These are phyloP conservation scores for Furcula furcula DNA, from an alignment of 2,888 invertebrate genomes.

Conservation along the genomic window DNA sequence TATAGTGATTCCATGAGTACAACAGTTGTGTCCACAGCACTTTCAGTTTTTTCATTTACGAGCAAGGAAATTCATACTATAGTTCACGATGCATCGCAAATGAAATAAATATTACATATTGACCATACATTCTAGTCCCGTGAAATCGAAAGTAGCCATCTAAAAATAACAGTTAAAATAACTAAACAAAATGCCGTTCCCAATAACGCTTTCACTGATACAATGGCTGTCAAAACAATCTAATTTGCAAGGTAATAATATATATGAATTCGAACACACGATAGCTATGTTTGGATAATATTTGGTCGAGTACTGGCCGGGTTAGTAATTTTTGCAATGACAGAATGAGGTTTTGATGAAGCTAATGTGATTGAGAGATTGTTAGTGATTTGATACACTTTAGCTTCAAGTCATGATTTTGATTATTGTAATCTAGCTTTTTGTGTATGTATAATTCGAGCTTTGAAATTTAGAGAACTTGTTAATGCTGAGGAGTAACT, in stretches of 20 bases:
- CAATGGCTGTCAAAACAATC: conserved; percentile 27
- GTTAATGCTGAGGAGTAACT: no score
- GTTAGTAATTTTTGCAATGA: not conserved
- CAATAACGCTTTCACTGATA: conserved; percentile 24
- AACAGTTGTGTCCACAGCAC: no score
- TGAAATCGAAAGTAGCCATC: conserved; percentile 24
- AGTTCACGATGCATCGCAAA: not conserved
- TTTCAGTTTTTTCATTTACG: no score
- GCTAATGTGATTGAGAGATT: no score
- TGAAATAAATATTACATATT: not conserved
- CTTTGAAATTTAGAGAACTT: no score
- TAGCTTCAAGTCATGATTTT: no score
- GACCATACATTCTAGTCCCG: conserved; percentile 6
- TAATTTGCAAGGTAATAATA: conserved; percentile 10
- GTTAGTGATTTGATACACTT: no score
- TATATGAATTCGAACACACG: not conserved
- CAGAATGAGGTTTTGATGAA: no score
- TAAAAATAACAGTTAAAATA: conserved; percentile 12
- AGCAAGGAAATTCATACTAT: not conserved
- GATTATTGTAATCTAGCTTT: no score
- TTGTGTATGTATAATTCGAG: no score
- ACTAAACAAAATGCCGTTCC: conserved; percentile 13
- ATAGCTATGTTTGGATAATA: not conserved
- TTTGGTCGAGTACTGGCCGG: not conserved
- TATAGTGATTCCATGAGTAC: no score